Evolutionary conservation across 2,797 vertebrate genomes (phyloP), one percentile per base, ranked within the genome.

Genomic region (Catharus ustulatus): DNA sequence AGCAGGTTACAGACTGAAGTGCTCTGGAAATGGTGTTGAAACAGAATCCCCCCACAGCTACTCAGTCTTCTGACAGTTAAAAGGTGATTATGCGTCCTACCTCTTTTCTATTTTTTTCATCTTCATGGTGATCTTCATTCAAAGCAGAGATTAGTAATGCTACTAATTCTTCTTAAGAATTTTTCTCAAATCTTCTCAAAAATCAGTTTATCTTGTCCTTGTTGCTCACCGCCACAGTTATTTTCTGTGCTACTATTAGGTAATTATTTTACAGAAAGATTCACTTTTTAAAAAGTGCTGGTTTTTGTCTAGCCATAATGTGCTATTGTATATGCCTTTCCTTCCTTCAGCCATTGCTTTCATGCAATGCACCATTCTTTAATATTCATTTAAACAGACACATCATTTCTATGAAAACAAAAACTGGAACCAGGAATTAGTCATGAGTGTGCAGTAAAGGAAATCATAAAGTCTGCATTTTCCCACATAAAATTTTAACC

Each of bases 231-330:
- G 10, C 5, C 13, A 46, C 17, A 5, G 32, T 40, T 68, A 32
- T 57, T 57, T 83, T 64, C 22, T 59, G 22, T 22, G 10, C 11
- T 43, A 36, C 0, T 5, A 36, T 45, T 36, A 76, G 8, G 8
- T 15, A 62, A 74, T 30, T 75, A 43, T 55, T 89, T 89, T 43
- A 40, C 63, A 59, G 7, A 30, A 48, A 4, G 2, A 54, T 11
- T 30, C 45, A 36, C 9, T 80, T 67, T 36, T 1, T 3, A 24
- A 45, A 51, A 75, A 57, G 1, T 0, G 6, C 18, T 58, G 2
- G 0, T 2, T 58, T 85, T 54, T 54, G 7, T 45, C 16, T 7
- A 45, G 0, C 40, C 18, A 17, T 34, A 59, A 46, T 10, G 46
- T 51, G 19, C 4, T 58, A 5, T n/a, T 77, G 6, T 46, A 38